A percentile compares a stretch with the other conserved stretches of the same genome.
Evolutionary conservation across 1,140 invertebrate species (phyloP).

Genomic region (Cataglyphis hispanica): DNA sequence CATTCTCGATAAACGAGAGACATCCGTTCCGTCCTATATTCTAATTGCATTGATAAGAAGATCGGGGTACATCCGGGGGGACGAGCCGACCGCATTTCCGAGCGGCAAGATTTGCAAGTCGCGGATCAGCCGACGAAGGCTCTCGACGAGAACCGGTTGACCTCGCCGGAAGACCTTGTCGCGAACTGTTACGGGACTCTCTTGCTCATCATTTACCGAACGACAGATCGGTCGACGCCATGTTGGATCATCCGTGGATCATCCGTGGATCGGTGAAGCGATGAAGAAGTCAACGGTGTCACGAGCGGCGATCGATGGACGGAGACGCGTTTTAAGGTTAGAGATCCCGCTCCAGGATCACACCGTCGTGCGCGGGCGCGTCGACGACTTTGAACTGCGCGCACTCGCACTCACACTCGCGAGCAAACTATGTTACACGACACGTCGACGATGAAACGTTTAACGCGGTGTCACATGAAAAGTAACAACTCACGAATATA

Average conservation of each 20-base stretch:
- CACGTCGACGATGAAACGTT: constrained; percentile 8
- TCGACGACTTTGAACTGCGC: background rate
- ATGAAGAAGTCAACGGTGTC: background rate
- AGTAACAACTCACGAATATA: constrained; percentile 58
- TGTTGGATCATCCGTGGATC: constrained; percentile 82
- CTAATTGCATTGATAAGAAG: constrained; percentile 34
- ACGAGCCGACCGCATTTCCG: constrained; percentile 6
- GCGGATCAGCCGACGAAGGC: constrained; percentile 30
- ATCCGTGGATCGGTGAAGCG: constrained; percentile 57
- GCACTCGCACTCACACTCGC: constrained; percentile 39
- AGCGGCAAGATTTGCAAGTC: background rate
- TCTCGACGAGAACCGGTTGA: constrained; percentile 68
- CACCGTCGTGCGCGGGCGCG: background rate
- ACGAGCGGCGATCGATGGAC: constrained; percentile 37
- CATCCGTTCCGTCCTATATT: constrained; percentile 16
- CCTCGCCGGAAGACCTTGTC: constrained; percentile 71
- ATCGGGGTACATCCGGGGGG: constrained; percentile 18
- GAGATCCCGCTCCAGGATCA: background rate
- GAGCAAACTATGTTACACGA: constrained; percentile 43
- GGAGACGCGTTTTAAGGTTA: constrained; percentile 15
- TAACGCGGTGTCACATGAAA: background rate
- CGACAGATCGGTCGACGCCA: constrained; percentile 86
- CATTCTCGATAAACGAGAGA: constrained; percentile 11
- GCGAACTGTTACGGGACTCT: constrained; percentile 38
- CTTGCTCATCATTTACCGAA: constrained; percentile 83